These are phyloP conservation scores for Eupithecia abbreviata DNA, from an alignment of 2,888 invertebrate genomes.

Conservation along the genomic window DNA sequence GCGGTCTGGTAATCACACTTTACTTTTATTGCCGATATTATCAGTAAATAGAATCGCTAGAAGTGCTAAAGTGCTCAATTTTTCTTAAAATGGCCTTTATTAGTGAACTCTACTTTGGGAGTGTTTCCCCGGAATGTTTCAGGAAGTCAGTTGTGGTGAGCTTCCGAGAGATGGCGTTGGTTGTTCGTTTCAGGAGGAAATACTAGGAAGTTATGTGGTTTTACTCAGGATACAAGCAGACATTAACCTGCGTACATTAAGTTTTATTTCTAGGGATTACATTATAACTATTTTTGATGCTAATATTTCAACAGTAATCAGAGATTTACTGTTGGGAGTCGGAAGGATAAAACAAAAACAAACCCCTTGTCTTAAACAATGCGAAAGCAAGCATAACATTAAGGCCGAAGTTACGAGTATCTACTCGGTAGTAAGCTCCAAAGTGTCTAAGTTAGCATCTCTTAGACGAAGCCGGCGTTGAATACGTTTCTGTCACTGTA, in stretches of 20 bases:
- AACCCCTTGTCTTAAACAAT: slow-evolving; percentile 36
- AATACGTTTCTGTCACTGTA: slow-evolving; percentile 78
- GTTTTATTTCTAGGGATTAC: not conserved
- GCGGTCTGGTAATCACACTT: slow-evolving; percentile 64
- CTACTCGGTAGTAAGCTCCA: slow-evolving; percentile 43
- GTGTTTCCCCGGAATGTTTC: slow-evolving; percentile 11
- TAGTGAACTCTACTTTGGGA: slow-evolving; percentile 28
- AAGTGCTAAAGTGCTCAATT: slow-evolving; percentile 47
- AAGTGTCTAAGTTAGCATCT: slow-evolving; percentile 52
- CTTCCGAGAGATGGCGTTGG: slow-evolving; percentile 39
- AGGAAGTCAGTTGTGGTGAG: slow-evolving; percentile 18
- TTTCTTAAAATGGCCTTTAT: slow-evolving; percentile 41
- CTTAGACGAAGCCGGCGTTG: slow-evolving; percentile 65
- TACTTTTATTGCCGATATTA: slow-evolving; percentile 67
- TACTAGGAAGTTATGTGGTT: not conserved
- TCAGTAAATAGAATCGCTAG: slow-evolving; percentile 52
- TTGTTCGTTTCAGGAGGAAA: not conserved
- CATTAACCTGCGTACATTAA: not conserved
- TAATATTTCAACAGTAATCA: not conserved
- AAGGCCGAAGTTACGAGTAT: slow-evolving; percentile 42
- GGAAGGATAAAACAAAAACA: not conserved
- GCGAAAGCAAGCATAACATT: slow-evolving; percentile 39
- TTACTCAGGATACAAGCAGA: not conserved
- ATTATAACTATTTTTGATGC: not conserved
- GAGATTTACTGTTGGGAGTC: not conserved